Evolutionary conservation across 2,113 vertebrate genomes (phyloP), one percentile per base, ranked within the genome.

Genomic region (Polypterus bichir): DNA sequence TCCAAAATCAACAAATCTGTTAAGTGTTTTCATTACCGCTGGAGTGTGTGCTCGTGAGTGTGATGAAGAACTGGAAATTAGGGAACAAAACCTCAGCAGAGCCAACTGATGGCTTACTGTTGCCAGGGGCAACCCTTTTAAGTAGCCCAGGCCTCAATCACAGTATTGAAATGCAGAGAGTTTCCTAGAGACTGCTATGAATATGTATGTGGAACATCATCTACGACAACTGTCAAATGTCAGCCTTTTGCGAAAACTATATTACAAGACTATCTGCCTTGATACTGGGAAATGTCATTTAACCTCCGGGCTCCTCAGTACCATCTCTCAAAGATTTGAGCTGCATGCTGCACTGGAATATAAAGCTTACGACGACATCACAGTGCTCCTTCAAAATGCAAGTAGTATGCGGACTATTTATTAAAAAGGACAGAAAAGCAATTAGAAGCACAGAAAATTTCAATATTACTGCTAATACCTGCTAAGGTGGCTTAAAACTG

Each of bases 161-260:
- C 5, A 49, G 7, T 47, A 53, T 11, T 62, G 60, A 66, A 47
- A 66, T 62, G 49, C 65, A 62, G 47, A 59, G 11, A 51, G 54
- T 66, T 49, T 69, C 71, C 47, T 60, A 48, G 11, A 54, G 27
- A 57, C 58, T 62, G 44, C 69, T 70, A 81, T 76, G 72, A 77
- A 79, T 76, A 74, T 75, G 68, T 69, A 74, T 69, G 71, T 67
- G 60, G 59, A 68, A 61, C 68, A 68, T 73, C 66, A 68, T 70
- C 69, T 68, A 70, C 66, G 69, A 70, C 70, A 71, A 63, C 60
- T 64, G 59, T 60, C 62, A 74, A 71, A 71, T 70, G 69, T 71
- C 72, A 71, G 62, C 59, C 54, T 46, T 64, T 62, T 53, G 55
- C 54, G 62, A 58, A 47, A 27, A 54, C 59, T 62, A 8, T 59